phyloP scores from a whole-genome alignment of 2,113 vertebrate genomes.

The Embiotoca jacksoni region DNA sequence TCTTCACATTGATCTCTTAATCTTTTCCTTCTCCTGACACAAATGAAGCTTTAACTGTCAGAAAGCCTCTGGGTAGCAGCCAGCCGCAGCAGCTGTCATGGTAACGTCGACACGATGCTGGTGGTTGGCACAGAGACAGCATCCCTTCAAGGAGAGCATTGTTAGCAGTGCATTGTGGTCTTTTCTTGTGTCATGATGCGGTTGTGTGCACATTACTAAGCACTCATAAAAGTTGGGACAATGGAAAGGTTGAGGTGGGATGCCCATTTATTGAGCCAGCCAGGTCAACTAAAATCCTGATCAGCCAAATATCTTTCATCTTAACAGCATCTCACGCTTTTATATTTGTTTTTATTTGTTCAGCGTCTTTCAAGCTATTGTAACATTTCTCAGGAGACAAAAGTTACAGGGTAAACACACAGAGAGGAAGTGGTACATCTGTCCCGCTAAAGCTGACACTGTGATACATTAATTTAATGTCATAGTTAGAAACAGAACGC shows the following conservation, averaged over 20 bases:
- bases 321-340: background rate
- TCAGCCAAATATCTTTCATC: constrained; percentile 6
- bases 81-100: background rate
- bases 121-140: constrained; percentile 13
- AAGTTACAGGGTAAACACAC: background rate
- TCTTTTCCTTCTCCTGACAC: background rate
- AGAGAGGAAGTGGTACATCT: constrained; percentile 15
- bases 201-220: background rate
- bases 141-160: constrained; percentile 1
- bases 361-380: background rate
- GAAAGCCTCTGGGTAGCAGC: background rate
- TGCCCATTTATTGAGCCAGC: background rate
- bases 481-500: constrained; percentile 10
- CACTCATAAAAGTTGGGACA: background rate
- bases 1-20: background rate
- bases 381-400: constrained; percentile 1
- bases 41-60: constrained; percentile 12
- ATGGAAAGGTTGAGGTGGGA: background rate
- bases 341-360: background rate
- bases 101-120: constrained; percentile 10
- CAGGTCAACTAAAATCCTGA: background rate
- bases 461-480: constrained; percentile 1
- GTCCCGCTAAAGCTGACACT: constrained; percentile 2
- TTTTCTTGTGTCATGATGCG: background rate
- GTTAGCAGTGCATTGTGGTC: background rate